Percentiles rank a stretch among this genome's conserved stretches.
These are phyloP conservation scores for Scaptomyza montana DNA, from an alignment of 1,140 invertebrate species.

Conservation along the genomic window DNA sequence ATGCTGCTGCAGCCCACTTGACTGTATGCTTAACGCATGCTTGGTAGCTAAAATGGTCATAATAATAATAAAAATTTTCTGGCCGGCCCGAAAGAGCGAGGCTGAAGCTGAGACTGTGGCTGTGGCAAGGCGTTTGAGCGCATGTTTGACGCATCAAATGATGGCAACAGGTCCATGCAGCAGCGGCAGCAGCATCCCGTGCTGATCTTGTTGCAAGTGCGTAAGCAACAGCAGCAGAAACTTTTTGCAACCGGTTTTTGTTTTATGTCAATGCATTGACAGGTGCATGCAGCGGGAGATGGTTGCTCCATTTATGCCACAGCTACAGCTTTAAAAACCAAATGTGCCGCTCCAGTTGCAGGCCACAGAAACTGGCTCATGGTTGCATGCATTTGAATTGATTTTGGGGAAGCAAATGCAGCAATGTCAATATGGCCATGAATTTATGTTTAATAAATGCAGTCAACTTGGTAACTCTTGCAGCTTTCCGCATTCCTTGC, in stretches of 20 bases:
- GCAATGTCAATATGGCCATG: constrained; percentile 49
- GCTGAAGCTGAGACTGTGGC: constrained; percentile 4
- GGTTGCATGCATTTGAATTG: constrained; percentile 56
- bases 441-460: constrained; percentile 78
- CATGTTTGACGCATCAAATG: constrained; percentile 77
- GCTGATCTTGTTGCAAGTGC: constrained; percentile 64
- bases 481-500: constrained; percentile 66
- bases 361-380: constrained; percentile 33
- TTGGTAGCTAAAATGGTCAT: constrained; percentile 78
- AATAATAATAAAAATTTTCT: constrained; percentile 81
- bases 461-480: constrained; percentile 28
- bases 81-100: constrained; percentile 25
- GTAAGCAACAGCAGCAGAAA: constrained; percentile 43
- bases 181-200: constrained; percentile 32
- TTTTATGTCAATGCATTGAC: constrained; percentile 79
- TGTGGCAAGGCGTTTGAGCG: constrained; percentile 71
- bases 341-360: constrained; percentile 1
- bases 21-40: constrained; percentile 66
- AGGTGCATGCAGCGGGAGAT: constrained; percentile 60
- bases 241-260: constrained; percentile 65
- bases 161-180: constrained; percentile 61
- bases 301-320: constrained; percentile 69
- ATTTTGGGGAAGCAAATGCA: constrained; percentile 44
- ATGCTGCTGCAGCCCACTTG: constrained; percentile 46
- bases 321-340: not conserved